Conservation (phyloP, 2,113 vertebrate species). For the Cranoglanis bouderius region DNA sequence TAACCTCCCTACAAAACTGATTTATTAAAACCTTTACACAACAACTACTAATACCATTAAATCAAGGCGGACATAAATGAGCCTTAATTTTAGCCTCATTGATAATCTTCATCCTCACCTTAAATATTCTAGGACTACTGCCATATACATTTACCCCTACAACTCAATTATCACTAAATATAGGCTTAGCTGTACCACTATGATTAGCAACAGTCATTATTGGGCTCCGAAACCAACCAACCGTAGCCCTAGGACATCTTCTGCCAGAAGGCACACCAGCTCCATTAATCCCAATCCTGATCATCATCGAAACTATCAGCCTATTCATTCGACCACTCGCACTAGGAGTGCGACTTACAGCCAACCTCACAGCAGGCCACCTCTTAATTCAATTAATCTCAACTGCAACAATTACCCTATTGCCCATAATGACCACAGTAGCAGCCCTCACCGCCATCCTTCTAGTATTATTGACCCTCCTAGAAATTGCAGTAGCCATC, state of each 20-base stretch:
- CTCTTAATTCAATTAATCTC: conserved; percentile 50
- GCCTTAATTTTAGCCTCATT: conserved; percentile 12
- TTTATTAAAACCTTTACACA: conserved; percentile 38
- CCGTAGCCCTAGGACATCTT: conserved; percentile 22
- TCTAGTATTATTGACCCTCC: conserved; percentile 8
- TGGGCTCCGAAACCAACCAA: conserved; percentile 46
- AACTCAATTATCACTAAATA: conserved; percentile 46
- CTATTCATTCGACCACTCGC: conserved; percentile 52
- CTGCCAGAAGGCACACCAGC: conserved; percentile 47
- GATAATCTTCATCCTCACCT: conserved; percentile 30
- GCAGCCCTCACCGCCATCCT: neutral
- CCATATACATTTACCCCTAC: conserved; percentile 55
- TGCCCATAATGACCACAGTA: neutral
- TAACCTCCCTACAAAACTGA: conserved; percentile 30
- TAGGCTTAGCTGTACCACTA: conserved; percentile 13
- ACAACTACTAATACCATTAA: conserved; percentile 31
- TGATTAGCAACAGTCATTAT: conserved; percentile 50
- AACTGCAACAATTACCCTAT: conserved; percentile 33
- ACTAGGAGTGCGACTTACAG: conserved; percentile 45
- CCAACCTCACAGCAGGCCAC: conserved; percentile 44
- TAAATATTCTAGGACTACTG: conserved; percentile 35
- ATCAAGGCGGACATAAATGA: conserved; percentile 32
- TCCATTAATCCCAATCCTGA: conserved; percentile 33
- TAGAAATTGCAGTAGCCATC: conserved; percentile 38
- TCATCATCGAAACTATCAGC: conserved; percentile 57